Base-by-base conservation (phyloP, 2,888 invertebrate genomes). In the Amphimallon solstitiale region DNA sequence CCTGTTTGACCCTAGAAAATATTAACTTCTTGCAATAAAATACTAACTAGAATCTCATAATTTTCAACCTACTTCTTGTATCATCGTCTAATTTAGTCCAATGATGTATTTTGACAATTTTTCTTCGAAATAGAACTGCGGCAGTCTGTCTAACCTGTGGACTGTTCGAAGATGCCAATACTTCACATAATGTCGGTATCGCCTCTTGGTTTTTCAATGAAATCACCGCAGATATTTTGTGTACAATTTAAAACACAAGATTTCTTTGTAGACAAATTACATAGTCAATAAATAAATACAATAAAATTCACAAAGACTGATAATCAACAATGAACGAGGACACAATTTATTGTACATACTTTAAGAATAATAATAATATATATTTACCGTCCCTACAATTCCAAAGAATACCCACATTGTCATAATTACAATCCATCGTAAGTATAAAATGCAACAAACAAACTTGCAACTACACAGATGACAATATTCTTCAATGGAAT, bases 131-230 rank as follows among this genome's bases (percentile, higher is more conserved):
- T 52, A 93, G 80, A 51, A 92, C 87, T 37, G 91, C 90, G 45
- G 92, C 89, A 81, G 90, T 92, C 79, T 92, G 92, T 56, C 92
- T 84, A 40, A 92, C 85, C 85, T 91, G 88, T 1, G 87, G 80
- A 74, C 87, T 87, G 45, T 81, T 79, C 10, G 88, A 87, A 0
- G 87, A 83, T 1, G 87, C 86, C 35, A 90, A 81, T 15, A 92
- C 85, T 70, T 88, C 86, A 75, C 90, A 91, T 67, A 92, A 80
- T 40, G 85, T 85, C 29, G 86, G 84, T 67, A 90, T 84, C 15
- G 89, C 86, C 69, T 87, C 87, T 1, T 90, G 89, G 71, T 86
- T 87, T 77, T 91, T 90, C 69, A 91, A 88, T 6, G 76, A 66
- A 63, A 72, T 38, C 52, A n/a, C 5, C 43, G 17, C 23, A 48